A percentile compares a stretch with the other conserved stretches of the same genome.
phyloP scores from a whole-genome alignment of 2,888 invertebrate species.

The Cheilosia impressa region DNA sequence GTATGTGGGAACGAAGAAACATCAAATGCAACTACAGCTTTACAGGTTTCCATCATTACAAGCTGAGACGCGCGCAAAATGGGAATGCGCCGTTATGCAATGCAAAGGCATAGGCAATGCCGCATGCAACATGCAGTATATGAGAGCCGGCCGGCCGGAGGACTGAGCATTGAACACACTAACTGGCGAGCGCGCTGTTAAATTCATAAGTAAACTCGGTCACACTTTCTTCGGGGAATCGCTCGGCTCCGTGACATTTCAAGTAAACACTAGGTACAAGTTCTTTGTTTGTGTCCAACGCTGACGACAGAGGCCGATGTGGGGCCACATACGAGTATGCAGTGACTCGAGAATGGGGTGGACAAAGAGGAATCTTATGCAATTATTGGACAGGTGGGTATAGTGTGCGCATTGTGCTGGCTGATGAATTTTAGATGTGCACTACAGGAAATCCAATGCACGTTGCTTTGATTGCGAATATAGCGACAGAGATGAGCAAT shows the following conservation, averaged over 20 bases:
- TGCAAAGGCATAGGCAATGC: slow-evolving; percentile 21
- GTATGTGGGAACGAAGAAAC: slow-evolving; percentile 61
- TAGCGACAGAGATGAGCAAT: neutral
- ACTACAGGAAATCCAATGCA: slow-evolving; percentile 57
- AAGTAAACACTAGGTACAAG: slow-evolving; percentile 56
- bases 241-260: slow-evolving; percentile 61
- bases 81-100: slow-evolving; percentile 74
- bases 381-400: slow-evolving; percentile 66
- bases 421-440: slow-evolving; percentile 47
- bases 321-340: neutral
- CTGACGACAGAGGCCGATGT: neutral
- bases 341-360: neutral
- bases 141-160: slow-evolving; percentile 24
- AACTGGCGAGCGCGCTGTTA: slow-evolving; percentile 23
- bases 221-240: slow-evolving; percentile 74
- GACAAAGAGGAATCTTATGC: slow-evolving; percentile 50
- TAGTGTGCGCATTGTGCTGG: slow-evolving; percentile 30
- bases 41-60: slow-evolving; percentile 66
- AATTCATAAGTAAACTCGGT: slow-evolving; percentile 73
- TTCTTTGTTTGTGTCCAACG: slow-evolving; percentile 58
- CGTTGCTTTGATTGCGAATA: neutral
- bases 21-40: slow-evolving; percentile 27
- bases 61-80: slow-evolving; percentile 64
- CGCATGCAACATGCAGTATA: slow-evolving; percentile 46
- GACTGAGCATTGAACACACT: neutral